Evolutionary conservation across 2,113 vertebrate species (phyloP).

Genomic region (Rhadina sibilatrix): DNA sequence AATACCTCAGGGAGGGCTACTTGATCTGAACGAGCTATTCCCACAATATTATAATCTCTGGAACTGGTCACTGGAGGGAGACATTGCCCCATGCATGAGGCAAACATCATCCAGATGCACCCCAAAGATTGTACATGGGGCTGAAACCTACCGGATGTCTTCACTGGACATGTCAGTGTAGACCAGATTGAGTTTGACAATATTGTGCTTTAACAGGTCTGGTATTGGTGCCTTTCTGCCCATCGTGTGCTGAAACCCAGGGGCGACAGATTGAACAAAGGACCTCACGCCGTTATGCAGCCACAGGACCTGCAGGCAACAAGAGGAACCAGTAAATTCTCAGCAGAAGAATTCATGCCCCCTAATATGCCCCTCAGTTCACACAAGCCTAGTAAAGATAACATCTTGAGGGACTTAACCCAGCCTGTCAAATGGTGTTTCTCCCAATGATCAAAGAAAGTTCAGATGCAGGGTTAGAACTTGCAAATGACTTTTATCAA

Average conservation of each 20-base stretch:
- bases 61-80: slow-evolving; percentile 45
- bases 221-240: slow-evolving; percentile 72
- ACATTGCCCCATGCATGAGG: background rate
- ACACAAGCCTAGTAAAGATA: background rate
- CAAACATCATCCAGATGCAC: background rate
- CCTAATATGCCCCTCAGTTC: background rate
- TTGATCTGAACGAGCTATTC: background rate
- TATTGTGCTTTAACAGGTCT: slow-evolving; percentile 70
- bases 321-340: background rate
- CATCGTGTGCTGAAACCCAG: slow-evolving; percentile 80
- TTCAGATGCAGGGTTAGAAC: background rate
- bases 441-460: background rate
- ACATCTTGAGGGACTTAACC: background rate
- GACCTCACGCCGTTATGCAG: slow-evolving; percentile 72
- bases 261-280: slow-evolving; percentile 72
- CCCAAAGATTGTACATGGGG: too few relatives aligned
- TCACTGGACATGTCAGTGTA: slow-evolving; percentile 83
- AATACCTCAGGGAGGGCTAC: background rate
- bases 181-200: slow-evolving; percentile 82
- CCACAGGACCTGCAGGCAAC: slow-evolving; percentile 80
- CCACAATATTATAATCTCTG: background rate
- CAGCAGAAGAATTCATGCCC: background rate
- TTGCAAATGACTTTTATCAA: background rate
- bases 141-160: slow-evolving; percentile 78
- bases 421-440: background rate